Base-by-base conservation (phyloP, 2,113 vertebrate genomes). In the Merops nubicus region DNA sequence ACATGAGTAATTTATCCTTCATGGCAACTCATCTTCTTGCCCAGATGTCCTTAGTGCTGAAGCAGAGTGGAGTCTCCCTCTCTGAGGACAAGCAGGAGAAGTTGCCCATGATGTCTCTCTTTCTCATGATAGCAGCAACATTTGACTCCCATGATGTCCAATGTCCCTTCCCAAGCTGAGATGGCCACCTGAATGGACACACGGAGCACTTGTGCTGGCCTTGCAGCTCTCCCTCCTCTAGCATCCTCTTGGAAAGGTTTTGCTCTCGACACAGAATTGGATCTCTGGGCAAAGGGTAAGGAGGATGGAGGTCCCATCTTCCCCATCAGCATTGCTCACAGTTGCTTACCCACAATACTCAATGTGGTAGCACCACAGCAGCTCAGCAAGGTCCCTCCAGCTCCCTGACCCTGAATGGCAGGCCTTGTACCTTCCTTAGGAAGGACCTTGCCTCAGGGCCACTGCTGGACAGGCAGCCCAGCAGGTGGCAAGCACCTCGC, bases 61-160 rank as follows among this genome's bases (percentile, higher is more conserved):
- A 93, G 36, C 28, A 76, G 20, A 7, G 22, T 68, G 64, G 45
- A 67, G 13, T n/a, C 13, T 70, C 43, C 40, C 13, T 43, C 11
- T 40, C 51, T 48, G 15, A 89, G 22, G 40, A 72, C 36, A 72
- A 56, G 51, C 29, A 92, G 47, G 17, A 90, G 42, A 65, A 65
- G 34, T 64, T 60, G n/a, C 18, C 25, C 48, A 29, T 9, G 9
- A 33, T 81, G 11, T 2, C 21, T 70, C 26, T 53, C 87, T 48
- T 91, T 54, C 82, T 84, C 42, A 11, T 57, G 16, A 14, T 6
- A 50, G 40, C 26, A 56, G 79, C 31, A 93, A 8, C 22, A 20
- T 69, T 75, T 73, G 26, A 29, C 21, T 33, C 43, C 0, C 0
- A 4, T 72, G 50, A 51, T 15, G 5, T 47, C 31, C 0, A 0